Percentiles rank a stretch among this genome's conserved stretches.
phyloP scores from a whole-genome alignment of 2,888 invertebrate genomes.

The Helleia helle region DNA sequence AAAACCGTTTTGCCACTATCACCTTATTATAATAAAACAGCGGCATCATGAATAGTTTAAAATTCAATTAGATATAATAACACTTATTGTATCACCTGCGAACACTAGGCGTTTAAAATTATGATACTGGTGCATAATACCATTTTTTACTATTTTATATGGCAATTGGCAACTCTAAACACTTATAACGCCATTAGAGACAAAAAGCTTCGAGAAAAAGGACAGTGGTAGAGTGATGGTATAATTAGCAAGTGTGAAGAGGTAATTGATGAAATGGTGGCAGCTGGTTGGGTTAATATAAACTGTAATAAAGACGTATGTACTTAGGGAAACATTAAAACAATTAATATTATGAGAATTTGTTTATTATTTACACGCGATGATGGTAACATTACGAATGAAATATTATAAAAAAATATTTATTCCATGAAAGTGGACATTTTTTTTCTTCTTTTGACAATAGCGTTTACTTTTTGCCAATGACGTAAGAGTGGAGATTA shows the following conservation, averaged over 20 bases:
- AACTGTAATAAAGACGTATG: not conserved
- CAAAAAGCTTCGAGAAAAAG: not conserved
- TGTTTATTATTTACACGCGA: no score
- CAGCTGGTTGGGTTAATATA: no score
- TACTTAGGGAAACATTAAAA: no score
- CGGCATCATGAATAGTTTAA: conserved; percentile 2
- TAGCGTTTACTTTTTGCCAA: no score
- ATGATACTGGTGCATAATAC: not conserved
- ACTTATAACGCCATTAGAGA: conserved; percentile 2
- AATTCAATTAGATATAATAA: conserved; percentile 4
- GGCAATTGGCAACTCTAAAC: not conserved
- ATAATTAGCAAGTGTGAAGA: conserved; percentile 9
- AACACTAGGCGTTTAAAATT: not conserved
- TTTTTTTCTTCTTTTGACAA: no score
- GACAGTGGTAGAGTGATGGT: conserved; percentile 6
- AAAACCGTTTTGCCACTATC: not conserved
- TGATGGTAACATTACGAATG: no score
- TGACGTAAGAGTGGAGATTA: no score
- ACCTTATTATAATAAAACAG: not conserved
- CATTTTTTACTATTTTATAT: not conserved
- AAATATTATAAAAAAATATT: no score
- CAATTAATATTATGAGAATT: no score
- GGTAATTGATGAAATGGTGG: no score
- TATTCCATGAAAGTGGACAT: no score
- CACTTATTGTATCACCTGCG: not conserved